phyloP scores from a whole-genome alignment of 2,888 invertebrate species.

The Archips crataeganus region DNA sequence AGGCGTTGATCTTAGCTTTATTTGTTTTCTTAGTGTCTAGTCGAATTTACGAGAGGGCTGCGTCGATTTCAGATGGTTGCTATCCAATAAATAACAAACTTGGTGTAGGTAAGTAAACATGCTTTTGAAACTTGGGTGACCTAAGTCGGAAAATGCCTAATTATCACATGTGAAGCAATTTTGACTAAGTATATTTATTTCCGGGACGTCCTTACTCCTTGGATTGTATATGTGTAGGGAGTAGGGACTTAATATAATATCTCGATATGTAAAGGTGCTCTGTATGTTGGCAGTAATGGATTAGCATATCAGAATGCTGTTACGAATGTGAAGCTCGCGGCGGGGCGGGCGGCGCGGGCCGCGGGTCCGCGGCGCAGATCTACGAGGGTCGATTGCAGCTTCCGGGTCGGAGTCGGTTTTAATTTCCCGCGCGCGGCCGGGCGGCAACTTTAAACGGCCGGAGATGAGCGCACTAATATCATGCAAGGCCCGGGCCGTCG shows the following conservation, averaged over 20 bases:
- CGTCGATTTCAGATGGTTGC: background rate
- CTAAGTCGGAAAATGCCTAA: background rate
- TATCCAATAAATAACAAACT: background rate
- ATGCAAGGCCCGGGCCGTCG: slow-evolving; percentile 88
- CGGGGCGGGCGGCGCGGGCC: background rate
- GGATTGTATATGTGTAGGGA: too few relatives aligned
- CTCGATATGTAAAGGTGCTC: background rate
- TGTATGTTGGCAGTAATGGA: slow-evolving; percentile 1
- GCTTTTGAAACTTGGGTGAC: background rate
- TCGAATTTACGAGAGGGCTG: slow-evolving; percentile 15
- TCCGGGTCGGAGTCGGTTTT: slow-evolving; percentile 82
- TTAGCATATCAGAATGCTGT: slow-evolving; percentile 15
- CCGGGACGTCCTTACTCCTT: background rate
- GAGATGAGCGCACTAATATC: slow-evolving; percentile 85
- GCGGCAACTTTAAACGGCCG: slow-evolving; percentile 83
- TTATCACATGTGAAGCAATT: background rate
- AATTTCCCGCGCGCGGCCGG: slow-evolving; percentile 77
- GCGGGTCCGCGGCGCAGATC: slow-evolving; percentile 15
- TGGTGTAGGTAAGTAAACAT: background rate
- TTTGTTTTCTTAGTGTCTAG: slow-evolving; percentile 26
- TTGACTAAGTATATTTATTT: background rate
- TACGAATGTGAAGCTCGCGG: slow-evolving; percentile 23
- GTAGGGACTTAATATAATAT: too few relatives aligned
- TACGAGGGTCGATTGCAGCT: slow-evolving; percentile 63
- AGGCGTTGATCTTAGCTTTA: slow-evolving; percentile 29